Evolutionary conservation across 1,140 invertebrate species (phyloP).

Genomic region (Fragariocoptes setiger): DNA sequence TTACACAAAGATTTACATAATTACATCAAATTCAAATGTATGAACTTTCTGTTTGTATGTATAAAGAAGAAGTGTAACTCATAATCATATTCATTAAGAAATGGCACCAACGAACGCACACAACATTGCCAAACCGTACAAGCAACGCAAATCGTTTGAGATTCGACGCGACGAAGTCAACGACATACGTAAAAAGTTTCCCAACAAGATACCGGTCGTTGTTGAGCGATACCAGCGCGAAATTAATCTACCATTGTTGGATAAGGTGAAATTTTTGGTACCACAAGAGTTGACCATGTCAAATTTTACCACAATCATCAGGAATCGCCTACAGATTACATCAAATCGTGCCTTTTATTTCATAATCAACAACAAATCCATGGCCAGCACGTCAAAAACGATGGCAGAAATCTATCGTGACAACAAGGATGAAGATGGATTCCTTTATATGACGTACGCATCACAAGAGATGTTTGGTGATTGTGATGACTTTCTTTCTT

Average conservation of each 20-base stretch:
- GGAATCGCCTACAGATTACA: constrained; percentile 15
- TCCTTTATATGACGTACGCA: constrained; percentile 51
- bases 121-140: constrained; percentile 11
- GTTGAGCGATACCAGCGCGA: constrained; percentile 37
- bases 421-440: constrained; percentile 41
- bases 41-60: too few species aligned
- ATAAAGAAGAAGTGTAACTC: too few species aligned
- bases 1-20: too few species aligned
- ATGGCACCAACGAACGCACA: not conserved
- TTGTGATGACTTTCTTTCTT: too few species aligned
- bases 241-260: constrained; percentile 28
- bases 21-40: too few species aligned
- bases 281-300: constrained; percentile 44
- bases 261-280: constrained; percentile 41
- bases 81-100: too few species aligned
- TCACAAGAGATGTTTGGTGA: constrained; percentile 55
- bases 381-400: constrained; percentile 40
- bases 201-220: constrained; percentile 23
- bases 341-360: constrained; percentile 36
- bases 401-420: constrained; percentile 41
- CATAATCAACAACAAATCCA: constrained; percentile 43
- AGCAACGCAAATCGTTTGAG: constrained; percentile 14
- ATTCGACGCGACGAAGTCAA: constrained; percentile 19
- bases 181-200: constrained; percentile 19
- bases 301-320: constrained; percentile 39